These are phyloP conservation scores for Anhinga anhinga DNA, from an alignment of 2,113 vertebrate species.

Conservation along the genomic window DNA sequence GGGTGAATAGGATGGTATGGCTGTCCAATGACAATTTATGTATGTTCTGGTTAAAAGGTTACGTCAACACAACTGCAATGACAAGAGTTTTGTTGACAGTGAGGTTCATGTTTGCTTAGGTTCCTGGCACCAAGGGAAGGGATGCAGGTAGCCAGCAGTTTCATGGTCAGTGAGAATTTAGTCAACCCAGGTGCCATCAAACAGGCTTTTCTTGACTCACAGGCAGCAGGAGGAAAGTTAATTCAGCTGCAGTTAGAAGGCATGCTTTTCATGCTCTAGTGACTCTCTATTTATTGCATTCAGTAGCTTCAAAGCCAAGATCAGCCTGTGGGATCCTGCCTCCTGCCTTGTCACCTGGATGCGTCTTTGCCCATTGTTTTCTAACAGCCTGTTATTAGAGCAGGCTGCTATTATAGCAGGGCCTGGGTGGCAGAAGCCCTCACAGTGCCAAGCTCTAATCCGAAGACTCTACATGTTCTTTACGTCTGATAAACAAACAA, in stretches of 20 bases:
- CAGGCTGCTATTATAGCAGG: constrained; percentile 7
- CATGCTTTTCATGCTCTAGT: background rate
- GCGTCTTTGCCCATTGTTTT: background rate
- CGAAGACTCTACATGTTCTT: background rate
- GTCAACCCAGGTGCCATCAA: background rate
- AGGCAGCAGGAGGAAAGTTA: background rate
- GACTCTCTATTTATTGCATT: background rate
- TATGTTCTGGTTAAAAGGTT: background rate
- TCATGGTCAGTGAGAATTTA: background rate
- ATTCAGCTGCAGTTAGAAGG: background rate
- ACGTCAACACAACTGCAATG: background rate
- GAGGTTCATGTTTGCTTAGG: background rate
- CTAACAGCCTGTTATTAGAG: background rate
- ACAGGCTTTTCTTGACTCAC: background rate
- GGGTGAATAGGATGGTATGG: background rate
- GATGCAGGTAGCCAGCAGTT: background rate
- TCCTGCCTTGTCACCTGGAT: background rate
- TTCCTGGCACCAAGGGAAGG: background rate
- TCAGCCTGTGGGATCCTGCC: constrained; percentile 5
- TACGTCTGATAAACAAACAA: constrained; percentile 9
- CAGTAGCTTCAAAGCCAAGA: constrained; percentile 1
- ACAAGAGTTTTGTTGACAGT: background rate
- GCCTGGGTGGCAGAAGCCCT: background rate
- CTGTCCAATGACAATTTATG: background rate
- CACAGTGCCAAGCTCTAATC: constrained; percentile 23